These are phyloP conservation scores for Gymnothorax reevesii DNA, from an alignment of 2,797 vertebrate species.

Conservation along the genomic window DNA sequence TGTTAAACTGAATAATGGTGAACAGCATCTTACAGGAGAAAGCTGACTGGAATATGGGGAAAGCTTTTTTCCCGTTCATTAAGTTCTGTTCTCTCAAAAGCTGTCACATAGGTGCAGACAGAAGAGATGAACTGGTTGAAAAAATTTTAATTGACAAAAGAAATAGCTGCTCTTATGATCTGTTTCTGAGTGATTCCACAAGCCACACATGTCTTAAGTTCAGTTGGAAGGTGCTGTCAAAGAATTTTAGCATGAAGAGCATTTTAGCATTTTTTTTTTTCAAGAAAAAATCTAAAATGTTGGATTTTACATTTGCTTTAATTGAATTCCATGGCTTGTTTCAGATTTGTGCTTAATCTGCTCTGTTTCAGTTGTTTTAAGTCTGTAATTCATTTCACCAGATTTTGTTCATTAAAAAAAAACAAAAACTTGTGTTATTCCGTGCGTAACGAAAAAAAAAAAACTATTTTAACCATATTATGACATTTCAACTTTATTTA, in stretches of 20 bases:
- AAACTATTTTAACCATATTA: neutral
- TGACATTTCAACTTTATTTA: neutral
- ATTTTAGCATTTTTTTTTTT: neutral
- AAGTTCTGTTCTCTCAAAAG: neutral
- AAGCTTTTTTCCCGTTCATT: neutral
- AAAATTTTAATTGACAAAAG: neutral
- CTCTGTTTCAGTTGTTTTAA: neutral
- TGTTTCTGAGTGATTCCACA: neutral
- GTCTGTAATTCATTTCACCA: neutral
- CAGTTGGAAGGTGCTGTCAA: neutral
- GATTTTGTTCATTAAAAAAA: neutral
- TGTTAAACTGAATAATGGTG: constrained; percentile 13
- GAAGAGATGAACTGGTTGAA: neutral
- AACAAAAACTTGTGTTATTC: neutral
- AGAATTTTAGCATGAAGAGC: neutral
- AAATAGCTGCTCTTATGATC: neutral
- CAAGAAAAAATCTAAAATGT: neutral
- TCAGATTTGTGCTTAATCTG: neutral
- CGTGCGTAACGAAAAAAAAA: neutral
- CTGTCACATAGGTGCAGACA: neutral
- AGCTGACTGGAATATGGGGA: neutral
- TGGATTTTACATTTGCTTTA: neutral
- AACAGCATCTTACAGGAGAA: neutral
- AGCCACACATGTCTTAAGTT: neutral
- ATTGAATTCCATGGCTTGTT: neutral